A percentile compares a stretch with the other conserved stretches of the same genome.
These are phyloP conservation scores for Tolypeutes matacus DNA, from an alignment of 2,797 vertebrate species.

Conservation along the genomic window DNA sequence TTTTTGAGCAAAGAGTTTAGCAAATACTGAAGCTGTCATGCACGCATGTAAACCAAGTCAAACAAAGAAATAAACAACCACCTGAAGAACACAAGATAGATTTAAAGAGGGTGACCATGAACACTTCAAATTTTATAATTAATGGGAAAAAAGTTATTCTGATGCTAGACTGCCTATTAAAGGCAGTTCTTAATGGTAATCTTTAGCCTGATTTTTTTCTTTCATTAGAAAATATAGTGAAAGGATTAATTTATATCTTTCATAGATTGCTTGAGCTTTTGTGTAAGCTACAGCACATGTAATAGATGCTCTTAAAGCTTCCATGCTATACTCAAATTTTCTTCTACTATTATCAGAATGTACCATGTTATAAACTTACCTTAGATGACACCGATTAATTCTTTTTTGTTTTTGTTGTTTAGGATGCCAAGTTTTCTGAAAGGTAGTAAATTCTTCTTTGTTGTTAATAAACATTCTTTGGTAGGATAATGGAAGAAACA, in stretches of 20 bases:
- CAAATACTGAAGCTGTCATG: too few species aligned
- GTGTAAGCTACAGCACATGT: accelerated
- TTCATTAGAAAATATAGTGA: not conserved
- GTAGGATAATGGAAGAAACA: not conserved
- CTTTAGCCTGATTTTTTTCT: not conserved
- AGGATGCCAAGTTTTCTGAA: not conserved
- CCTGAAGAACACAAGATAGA: too few species aligned
- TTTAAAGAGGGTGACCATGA: too few species aligned
- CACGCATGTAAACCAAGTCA: too few species aligned
- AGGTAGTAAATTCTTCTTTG: not conserved
- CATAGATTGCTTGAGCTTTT: not conserved
- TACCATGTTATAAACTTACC: not conserved
- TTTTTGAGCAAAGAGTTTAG: too few species aligned
- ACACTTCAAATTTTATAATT: too few species aligned
- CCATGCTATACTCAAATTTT: not conserved
- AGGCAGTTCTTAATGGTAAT: not conserved
- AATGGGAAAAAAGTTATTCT: not conserved
- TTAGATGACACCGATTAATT: not conserved
- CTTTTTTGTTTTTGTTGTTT: not conserved
- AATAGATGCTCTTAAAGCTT: too few species aligned
- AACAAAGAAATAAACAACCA: too few species aligned
- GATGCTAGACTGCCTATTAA: not conserved
- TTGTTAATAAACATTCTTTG: not conserved
- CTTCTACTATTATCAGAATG: not conserved
- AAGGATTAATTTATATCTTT: not conserved